Evolutionary conservation across 2,797 vertebrate species (phyloP).

Genomic region (Lacerta bilineata): DNA sequence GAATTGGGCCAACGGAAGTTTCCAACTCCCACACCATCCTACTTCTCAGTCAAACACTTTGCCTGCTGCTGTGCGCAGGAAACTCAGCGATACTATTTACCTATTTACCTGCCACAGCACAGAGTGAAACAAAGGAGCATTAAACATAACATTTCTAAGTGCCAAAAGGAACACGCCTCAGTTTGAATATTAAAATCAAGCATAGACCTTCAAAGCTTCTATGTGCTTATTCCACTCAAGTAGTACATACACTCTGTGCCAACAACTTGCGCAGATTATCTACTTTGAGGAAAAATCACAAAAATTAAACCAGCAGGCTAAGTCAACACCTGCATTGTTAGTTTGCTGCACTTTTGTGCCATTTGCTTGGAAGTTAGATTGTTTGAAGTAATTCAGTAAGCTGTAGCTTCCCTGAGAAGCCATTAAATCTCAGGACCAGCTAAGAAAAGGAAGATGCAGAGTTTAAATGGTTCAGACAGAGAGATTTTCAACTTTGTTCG

Average conservation of each 20-base stretch:
- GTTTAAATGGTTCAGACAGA: conserved; percentile 65
- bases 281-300: conserved; percentile 49
- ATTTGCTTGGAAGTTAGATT: conserved; percentile 65
- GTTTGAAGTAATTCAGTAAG: conserved; percentile 58
- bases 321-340: conserved; percentile 62
- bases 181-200: conserved; percentile 51
- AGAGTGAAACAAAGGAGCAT: conserved; percentile 54
- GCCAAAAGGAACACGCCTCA: conserved; percentile 42
- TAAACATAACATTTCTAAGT: conserved; percentile 41
- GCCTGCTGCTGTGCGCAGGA: too few relatives aligned
- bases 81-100: not conserved
- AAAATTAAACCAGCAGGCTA: conserved; percentile 61
- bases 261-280: conserved; percentile 48
- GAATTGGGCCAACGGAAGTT: too few relatives aligned
- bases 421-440: conserved; percentile 66
- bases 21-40: too few relatives aligned
- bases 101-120: conserved; percentile 50
- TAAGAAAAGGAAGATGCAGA: conserved; percentile 73
- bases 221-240: conserved; percentile 26
- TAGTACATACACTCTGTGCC: conserved; percentile 23
- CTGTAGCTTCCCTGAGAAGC: conserved; percentile 67
- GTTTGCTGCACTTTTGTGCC: conserved; percentile 61
- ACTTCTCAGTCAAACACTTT: not conserved
- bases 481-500: conserved; percentile 49
- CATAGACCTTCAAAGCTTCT: conserved; percentile 46